phyloP scores from a whole-genome alignment of 2,888 invertebrate genomes.

The Synanthedon formicaeformis region DNA sequence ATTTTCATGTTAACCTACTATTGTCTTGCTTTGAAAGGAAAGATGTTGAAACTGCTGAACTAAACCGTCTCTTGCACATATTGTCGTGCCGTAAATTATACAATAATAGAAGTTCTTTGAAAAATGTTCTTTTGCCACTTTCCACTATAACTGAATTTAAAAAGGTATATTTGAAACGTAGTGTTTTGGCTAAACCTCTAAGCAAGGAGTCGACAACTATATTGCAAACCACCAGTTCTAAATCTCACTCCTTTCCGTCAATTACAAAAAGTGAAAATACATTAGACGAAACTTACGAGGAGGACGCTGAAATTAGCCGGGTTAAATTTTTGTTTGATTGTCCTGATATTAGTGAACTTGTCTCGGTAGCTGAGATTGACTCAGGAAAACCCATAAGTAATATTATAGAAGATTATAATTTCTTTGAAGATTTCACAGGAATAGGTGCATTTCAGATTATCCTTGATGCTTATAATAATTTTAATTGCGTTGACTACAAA shows the following conservation, averaged over 20 bases:
- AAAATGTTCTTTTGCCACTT: conserved; percentile 27
- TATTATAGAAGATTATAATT: conserved; percentile 51
- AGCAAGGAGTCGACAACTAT: conserved; percentile 15
- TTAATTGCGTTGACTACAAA: conserved; percentile 57
- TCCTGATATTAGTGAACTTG: conserved; percentile 54
- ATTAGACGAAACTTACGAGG: conserved; percentile 12
- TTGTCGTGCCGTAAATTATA: conserved; percentile 51
- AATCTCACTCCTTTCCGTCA: conserved; percentile 29
- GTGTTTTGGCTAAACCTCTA: conserved; percentile 45
- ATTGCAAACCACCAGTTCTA: conserved; percentile 14
- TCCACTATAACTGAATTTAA: conserved; percentile 44
- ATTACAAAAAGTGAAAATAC: conserved; percentile 30
- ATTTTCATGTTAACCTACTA: conserved; percentile 50
- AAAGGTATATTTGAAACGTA: conserved; percentile 51
- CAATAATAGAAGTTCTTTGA: conserved; percentile 51
- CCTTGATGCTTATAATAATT: conserved; percentile 42
- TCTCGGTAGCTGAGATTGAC: conserved; percentile 51
- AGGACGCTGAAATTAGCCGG: conserved; percentile 21
- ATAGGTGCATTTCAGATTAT: conserved; percentile 40
- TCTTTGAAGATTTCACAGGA: conserved; percentile 51
- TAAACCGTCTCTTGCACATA: conserved; percentile 46
- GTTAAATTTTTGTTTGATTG: conserved; percentile 48
- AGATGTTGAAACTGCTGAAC: conserved; percentile 46
- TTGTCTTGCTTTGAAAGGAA: conserved; percentile 49
- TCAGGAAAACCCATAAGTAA: conserved; percentile 33